Base-by-base conservation (phyloP, 2,888 invertebrate species). In the Epirrhoe tristata region DNA sequence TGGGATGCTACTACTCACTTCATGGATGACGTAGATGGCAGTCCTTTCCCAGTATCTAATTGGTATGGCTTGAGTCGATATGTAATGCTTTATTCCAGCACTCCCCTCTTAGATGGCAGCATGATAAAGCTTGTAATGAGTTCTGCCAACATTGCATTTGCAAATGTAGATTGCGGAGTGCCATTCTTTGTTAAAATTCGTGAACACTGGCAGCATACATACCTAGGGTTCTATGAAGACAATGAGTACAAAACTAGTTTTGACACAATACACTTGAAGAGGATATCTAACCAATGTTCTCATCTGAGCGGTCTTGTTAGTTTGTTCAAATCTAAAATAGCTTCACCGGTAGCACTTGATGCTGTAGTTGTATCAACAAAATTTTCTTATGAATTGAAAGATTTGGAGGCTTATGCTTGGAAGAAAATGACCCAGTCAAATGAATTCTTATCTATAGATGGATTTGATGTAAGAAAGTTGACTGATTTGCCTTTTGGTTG, bases 151-250 rank as follows among this genome's bases (percentile, higher is more conserved):
- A 97, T 99, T 70, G 98, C 98, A 5, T 94, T 97, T 48, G 96
- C 95, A 63, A 98, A 98, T 87, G 95, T 96, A 10, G 95, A 95
- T 81, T 97, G 97, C 82, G 95, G 96, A 69, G 94, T 98, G 70
- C 98, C 99, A 24, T 94, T 98, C 24, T 98, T 99, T 90, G 95
- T 98, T 31, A 98, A 98, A 91, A 95, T 98, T 31, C 94, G 96
- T 77, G 96, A 97, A 82, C 95, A 95, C 73, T 97, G 97, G 95
- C 97, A 98, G 81, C 95, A 96, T 60, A 96, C 96, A 80, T 98
- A 96, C 84, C 86, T 96, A 58, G 99, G 99, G 6, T 95, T 97
- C 7, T 96, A 96, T 78, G 95, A 98, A 82, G 96, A 96, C 24
- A 95, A 95, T 77, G 96, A 97, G 55, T 94, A 96, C 52, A 95